Base-by-base conservation (phyloP, 2,888 invertebrate genomes). In the Agrochola macilenta region DNA sequence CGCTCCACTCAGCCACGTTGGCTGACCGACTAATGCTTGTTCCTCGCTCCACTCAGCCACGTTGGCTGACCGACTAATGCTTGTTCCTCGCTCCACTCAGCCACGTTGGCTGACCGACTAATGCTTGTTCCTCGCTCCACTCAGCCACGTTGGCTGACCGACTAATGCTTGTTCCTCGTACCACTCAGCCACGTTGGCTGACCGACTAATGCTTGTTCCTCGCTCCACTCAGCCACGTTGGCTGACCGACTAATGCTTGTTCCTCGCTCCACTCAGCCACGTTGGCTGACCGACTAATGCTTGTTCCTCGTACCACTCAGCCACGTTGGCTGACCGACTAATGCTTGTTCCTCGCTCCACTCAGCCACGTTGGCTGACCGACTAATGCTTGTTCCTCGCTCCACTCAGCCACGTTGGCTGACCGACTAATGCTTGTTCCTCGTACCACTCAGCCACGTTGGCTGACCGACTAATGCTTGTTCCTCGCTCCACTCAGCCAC, bases 21-120 rank as follows among this genome's bases (percentile, higher is more conserved):
- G n/a, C 63, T 46, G 49, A 79, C n/a, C n/a, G n/a, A n/a, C n/a
- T 20, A 1, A 17, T 43, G 57, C 12, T 68, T 71, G n/a, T 54
- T 72, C n/a, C 7, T 74, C 72, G 64, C 74, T 39, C 54, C 66
- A 54, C 26, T 64, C 23, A 63, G 66, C 61, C 39, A 54, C 79
- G 52, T 49, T 52, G 30, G n/a, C 63, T 46, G 49, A 79, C n/a
- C n/a, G n/a, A n/a, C n/a, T 20, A 1, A 17, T 43, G 57, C 12
- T 68, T 71, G n/a, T 54, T 72, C n/a, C 7, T 74, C 72, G 64
- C 74, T 39, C 54, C 66, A 54, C 26, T 64, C 23, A 63, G 66
- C 61, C 39, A 54, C 79, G 52, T 49, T 52, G 30, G n/a, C 63
- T 46, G 49, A 79, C n/a, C n/a, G n/a, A n/a, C n/a, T 20, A 1